A percentile compares a stretch with the other conserved stretches of the same genome.
phyloP scores from a whole-genome alignment of 1,140 invertebrate species.

The Coptotermes formosanus region DNA sequence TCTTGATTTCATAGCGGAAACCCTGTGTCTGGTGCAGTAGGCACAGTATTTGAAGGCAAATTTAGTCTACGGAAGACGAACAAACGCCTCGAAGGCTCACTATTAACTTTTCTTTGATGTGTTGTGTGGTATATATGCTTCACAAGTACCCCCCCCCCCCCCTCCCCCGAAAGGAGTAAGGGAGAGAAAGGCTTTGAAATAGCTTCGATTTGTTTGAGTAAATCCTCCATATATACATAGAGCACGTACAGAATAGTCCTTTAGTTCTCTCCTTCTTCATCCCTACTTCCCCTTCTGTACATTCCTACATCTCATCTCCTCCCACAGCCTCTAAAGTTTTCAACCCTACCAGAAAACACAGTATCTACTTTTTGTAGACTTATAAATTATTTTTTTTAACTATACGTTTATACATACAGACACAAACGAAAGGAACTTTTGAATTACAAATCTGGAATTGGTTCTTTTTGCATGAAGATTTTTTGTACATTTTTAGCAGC shows the following conservation, averaged over 20 bases:
- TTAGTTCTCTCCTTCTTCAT: not conserved
- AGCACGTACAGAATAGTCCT: not conserved
- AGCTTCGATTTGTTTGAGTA: slow-evolving; percentile 2
- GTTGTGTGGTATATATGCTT: slow-evolving; percentile 13
- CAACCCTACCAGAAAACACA: not conserved
- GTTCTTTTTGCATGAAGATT: slow-evolving; percentile 2
- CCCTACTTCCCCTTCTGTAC: not conserved
- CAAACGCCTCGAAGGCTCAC: slow-evolving; percentile 25
- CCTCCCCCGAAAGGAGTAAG: not conserved
- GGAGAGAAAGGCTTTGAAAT: slow-evolving; percentile 13
- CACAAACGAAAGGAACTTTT: slow-evolving; percentile 8
- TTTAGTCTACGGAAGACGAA: slow-evolving; percentile 20
- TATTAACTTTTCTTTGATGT: slow-evolving; percentile 30
- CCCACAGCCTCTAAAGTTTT: not conserved
- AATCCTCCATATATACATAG: not conserved
- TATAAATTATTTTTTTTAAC: slow-evolving; percentile 20
- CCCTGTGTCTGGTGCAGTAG: not conserved
- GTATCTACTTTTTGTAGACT: slow-evolving; percentile 7
- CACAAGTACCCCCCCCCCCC: not conserved
- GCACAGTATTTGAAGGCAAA: not conserved
- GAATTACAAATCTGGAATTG: slow-evolving; percentile 17
- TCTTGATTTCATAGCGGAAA: not conserved
- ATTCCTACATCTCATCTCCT: not conserved
- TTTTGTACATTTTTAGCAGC: not conserved
- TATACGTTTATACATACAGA: not conserved